Conservation (phyloP, 2,113 vertebrate genomes). For the Conger conger region DNA sequence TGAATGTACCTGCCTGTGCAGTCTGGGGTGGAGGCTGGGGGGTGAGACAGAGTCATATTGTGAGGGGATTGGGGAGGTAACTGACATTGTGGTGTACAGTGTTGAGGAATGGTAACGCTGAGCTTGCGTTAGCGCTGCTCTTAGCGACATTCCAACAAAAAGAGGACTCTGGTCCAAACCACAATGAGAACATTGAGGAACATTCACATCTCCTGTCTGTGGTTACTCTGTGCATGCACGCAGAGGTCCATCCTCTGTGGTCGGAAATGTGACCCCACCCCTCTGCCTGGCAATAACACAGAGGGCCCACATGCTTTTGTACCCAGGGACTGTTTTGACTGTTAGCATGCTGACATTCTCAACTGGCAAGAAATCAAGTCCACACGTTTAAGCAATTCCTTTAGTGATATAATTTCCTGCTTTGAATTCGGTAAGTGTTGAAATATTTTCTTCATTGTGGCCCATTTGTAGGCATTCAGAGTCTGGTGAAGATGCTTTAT, state of each 20-base stretch:
- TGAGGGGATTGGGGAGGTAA: not conserved
- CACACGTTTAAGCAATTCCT: not conserved
- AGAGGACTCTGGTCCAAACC: not conserved
- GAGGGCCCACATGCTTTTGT: not conserved
- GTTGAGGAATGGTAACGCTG: not conserved
- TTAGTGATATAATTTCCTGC: not conserved
- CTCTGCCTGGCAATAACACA: not conserved
- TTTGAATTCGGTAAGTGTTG: not conserved
- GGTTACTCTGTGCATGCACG: not conserved
- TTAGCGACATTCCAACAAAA: not conserved
- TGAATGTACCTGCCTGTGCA: not conserved
- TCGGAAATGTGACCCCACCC: not conserved
- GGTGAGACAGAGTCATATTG: not conserved
- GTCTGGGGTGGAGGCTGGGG: not conserved
- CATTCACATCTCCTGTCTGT: not conserved
- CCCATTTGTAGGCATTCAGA: not conserved
- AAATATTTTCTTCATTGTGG: not conserved
- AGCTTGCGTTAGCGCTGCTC: not conserved
- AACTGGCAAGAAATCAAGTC: not conserved
- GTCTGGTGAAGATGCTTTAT: not conserved
- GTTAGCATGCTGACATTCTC: not conserved
- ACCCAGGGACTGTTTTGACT: not conserved
- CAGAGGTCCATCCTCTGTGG: not conserved
- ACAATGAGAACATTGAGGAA: not conserved
- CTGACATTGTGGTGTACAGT: not conserved